Conservation (phyloP, 1,140 invertebrate species). For the Bombus pascuorum region DNA sequence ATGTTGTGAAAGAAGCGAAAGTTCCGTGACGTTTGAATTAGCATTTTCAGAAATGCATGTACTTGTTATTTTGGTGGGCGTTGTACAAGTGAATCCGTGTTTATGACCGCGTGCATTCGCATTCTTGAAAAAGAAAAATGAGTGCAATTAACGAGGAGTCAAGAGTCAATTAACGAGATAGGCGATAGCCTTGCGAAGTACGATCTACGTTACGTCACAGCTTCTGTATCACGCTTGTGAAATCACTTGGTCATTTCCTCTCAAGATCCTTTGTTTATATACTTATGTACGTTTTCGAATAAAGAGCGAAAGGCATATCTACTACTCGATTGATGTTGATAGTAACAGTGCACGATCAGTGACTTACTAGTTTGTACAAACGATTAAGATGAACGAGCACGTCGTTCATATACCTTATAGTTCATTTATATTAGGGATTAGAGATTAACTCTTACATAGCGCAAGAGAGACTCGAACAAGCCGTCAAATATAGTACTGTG, state of each 20-base stretch:
- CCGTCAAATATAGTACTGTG: no score
- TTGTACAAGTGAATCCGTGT: not conserved
- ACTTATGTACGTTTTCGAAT: no score
- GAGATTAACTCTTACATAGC: no score
- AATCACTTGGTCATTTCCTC: constrained; percentile 46
- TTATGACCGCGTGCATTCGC: not conserved
- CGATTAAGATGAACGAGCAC: no score
- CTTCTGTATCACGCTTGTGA: constrained; percentile 14
- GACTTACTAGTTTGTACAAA: not conserved
- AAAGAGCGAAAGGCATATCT: no score
- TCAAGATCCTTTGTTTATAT: not conserved
- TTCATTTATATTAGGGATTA: not conserved
- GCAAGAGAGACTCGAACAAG: no score
- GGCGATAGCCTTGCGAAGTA: constrained; percentile 44
- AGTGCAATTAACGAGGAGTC: constrained; percentile 51
- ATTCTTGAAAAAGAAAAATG: constrained; percentile 31
- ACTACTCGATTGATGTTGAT: not conserved
- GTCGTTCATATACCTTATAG: not conserved
- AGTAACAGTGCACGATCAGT: not conserved
- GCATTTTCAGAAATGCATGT: not conserved
- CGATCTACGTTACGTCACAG: constrained; percentile 30
- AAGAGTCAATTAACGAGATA: constrained; percentile 54
- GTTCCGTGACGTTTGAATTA: not conserved
- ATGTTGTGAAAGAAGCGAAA: not conserved
- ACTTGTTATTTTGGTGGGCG: not conserved